Evolutionary conservation across 2,797 vertebrate species (phyloP).

Genomic region (Labeo calbasu): DNA sequence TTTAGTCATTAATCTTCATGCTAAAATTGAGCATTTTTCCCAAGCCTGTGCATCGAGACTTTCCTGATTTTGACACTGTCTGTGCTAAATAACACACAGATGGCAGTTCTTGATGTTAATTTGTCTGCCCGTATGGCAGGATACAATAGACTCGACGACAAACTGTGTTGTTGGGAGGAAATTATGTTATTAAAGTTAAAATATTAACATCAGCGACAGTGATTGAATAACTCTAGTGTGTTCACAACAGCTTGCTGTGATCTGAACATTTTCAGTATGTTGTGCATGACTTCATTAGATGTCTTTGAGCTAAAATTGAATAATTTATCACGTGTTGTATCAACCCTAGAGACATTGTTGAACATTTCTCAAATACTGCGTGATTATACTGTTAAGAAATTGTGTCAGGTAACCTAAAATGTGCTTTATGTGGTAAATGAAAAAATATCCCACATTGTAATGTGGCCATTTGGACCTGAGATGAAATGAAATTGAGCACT

Average conservation of each 20-base stretch:
- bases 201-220: background rate
- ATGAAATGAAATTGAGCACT: background rate
- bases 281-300: background rate
- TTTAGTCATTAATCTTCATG: background rate
- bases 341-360: background rate
- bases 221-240: background rate
- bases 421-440: background rate
- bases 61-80: background rate
- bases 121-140: background rate
- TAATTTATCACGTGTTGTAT: background rate
- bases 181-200: background rate
- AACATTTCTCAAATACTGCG: slow-evolving; percentile 3
- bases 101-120: slow-evolving; percentile 3
- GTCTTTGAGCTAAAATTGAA: background rate
- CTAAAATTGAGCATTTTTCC: background rate
- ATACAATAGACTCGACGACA: background rate
- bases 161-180: slow-evolving; percentile 1
- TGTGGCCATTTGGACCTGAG: background rate
- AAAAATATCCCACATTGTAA: background rate
- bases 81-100: background rate
- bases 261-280: background rate
- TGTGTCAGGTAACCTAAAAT: background rate
- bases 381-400: background rate
- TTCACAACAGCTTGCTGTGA: background rate
- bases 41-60: background rate